Evolutionary conservation across 2,888 invertebrate genomes (phyloP).

Genomic region (Troides aeacus): DNA sequence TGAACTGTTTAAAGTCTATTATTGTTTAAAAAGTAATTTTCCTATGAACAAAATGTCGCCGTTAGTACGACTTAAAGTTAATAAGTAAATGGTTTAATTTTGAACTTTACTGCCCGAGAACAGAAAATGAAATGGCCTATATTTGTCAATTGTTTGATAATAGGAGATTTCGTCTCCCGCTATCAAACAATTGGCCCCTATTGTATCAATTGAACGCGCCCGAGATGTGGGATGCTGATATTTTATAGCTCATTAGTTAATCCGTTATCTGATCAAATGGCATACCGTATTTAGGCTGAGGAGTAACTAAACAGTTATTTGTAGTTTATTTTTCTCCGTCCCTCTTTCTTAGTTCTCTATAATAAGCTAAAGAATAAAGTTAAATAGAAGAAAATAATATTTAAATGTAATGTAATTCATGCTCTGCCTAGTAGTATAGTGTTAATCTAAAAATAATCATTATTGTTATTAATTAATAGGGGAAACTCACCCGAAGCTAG

Average conservation of each 20-base stretch:
- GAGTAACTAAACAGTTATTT: no score
- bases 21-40: neutral
- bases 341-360: no score
- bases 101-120: conserved; percentile 1
- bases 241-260: conserved; percentile 55
- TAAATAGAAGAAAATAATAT: no score
- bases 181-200: conserved; percentile 61
- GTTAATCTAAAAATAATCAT: no score
- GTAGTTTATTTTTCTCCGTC: neutral
- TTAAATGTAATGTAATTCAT: no score
- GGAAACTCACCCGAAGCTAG: no score
- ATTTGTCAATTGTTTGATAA: conserved; percentile 1
- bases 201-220: conserved; percentile 54
- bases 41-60: neutral
- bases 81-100: neutral
- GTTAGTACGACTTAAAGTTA: conserved; percentile 11
- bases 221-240: conserved; percentile 54
- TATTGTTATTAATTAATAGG: no score
- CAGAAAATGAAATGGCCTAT: conserved; percentile 9
- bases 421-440: no score
- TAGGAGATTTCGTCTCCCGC: conserved; percentile 8
- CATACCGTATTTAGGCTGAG: no score
- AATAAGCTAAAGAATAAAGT: no score
- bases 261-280: conserved; percentile 38
- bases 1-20: neutral